Conservation (phyloP, 1,140 invertebrate species). For the Augochlora pura region DNA sequence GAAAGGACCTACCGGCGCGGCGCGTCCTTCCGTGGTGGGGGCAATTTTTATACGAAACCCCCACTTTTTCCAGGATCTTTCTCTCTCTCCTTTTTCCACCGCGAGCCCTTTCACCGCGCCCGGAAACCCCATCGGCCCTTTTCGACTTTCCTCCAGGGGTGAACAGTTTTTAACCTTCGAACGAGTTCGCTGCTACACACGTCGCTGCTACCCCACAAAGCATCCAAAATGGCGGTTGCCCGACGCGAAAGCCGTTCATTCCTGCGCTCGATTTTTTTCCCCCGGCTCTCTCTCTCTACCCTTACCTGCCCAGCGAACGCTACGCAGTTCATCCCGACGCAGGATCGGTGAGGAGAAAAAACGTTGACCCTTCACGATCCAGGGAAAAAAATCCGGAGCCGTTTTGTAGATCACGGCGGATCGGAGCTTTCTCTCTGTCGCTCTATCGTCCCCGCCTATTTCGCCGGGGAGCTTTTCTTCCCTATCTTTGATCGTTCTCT, state of each 20-base stretch:
- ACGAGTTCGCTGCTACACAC: conserved; percentile 17
- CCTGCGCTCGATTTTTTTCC: conserved; percentile 23
- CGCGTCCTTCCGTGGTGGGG: conserved; percentile 64
- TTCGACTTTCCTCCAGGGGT: conserved; percentile 62
- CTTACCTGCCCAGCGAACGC: conserved; percentile 21
- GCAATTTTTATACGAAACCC: conserved; percentile 68
- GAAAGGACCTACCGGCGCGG: conserved; percentile 74
- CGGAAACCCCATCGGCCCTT: conserved; percentile 48
- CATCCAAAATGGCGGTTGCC: conserved; percentile 64
- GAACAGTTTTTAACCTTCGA: conserved; percentile 72
- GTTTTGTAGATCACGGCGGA: conserved; percentile 7
- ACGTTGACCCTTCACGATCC: conserved; percentile 14
- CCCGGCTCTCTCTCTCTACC: conserved; percentile 2
- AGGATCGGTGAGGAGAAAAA: conserved; percentile 24
- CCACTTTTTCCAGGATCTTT: conserved; percentile 43
- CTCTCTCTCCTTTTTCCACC: conserved; percentile 23
- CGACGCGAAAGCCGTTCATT: neutral
- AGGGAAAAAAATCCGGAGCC: conserved; percentile 55
- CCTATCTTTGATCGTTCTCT: conserved; percentile 52
- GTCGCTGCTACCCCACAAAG: conserved; percentile 63
- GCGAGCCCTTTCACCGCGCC: conserved; percentile 21
- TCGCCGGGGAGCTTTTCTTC: conserved; percentile 46
- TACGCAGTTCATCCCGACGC: conserved; percentile 6
- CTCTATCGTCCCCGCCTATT: conserved; percentile 8
- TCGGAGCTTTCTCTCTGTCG: neutral